A percentile compares a stretch with the other conserved stretches of the same genome.
These are phyloP conservation scores for Trachelus troglodyta DNA, from an alignment of 2,888 invertebrate species.

Conservation along the genomic window DNA sequence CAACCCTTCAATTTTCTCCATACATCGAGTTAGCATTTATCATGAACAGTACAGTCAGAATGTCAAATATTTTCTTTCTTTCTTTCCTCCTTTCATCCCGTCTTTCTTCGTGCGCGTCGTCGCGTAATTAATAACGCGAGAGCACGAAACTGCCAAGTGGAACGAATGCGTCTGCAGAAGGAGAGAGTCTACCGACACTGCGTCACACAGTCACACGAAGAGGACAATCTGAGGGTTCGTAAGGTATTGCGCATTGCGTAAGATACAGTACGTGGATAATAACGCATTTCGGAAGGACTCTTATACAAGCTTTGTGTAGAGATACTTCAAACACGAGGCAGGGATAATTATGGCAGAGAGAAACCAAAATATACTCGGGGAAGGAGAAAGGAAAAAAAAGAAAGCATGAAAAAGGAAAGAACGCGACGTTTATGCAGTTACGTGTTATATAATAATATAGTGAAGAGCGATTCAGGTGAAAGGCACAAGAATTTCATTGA, in stretches of 20 bases:
- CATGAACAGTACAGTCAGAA: conserved; percentile 27
- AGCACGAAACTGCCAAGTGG: not conserved
- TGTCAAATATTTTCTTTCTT: not conserved
- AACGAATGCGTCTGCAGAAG: not conserved
- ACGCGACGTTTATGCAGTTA: not conserved
- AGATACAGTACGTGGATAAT: not conserved
- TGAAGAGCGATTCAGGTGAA: not conserved
- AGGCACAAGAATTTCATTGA: not conserved
- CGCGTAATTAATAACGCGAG: not conserved
- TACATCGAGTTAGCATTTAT: conserved; percentile 12
- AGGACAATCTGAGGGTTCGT: not conserved
- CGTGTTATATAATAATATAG: not conserved
- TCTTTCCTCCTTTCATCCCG: not conserved
- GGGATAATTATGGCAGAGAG: not conserved
- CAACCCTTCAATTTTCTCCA: conserved; percentile 1
- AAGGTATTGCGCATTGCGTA: not conserved
- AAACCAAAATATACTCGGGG: not conserved
- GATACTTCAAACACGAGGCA: not conserved
- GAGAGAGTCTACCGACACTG: not conserved
- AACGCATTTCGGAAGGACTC: not conserved
- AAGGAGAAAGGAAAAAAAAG: no score
- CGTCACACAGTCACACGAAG: not conserved
- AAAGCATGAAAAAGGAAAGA: not conserved
- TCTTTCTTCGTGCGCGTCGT: not conserved
- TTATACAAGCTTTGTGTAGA: not conserved